Evolutionary conservation across 2,113 vertebrate genomes (phyloP).

Genomic region (Notarius lentiginosus): DNA sequence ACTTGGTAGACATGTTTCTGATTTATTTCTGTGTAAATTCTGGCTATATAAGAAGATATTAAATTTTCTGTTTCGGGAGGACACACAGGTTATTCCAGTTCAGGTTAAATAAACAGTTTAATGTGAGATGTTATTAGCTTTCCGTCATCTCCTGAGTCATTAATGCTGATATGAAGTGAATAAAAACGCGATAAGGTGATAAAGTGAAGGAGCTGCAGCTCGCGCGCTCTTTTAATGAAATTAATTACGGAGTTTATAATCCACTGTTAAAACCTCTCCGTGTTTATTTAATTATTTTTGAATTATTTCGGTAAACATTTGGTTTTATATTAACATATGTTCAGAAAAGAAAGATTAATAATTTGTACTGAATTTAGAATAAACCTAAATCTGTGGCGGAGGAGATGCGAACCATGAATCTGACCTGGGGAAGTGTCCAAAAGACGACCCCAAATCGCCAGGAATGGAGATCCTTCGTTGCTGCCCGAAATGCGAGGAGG

Average conservation of each 20-base stretch:
- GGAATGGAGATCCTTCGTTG: too few relatives aligned
- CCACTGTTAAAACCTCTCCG: neutral
- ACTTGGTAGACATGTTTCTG: neutral
- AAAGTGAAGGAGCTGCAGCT: neutral
- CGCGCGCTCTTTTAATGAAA: neutral
- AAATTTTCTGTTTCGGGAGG: neutral
- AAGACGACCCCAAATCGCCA: too few relatives aligned
- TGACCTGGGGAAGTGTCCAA: too few relatives aligned
- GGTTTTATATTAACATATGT: neutral
- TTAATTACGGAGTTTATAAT: neutral
- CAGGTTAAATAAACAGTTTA: constrained; percentile 17
- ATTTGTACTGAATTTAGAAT: neutral
- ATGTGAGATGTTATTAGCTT: constrained; percentile 47
- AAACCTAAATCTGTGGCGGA: too few relatives aligned
- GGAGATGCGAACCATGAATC: too few relatives aligned
- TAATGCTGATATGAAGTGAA: constrained; percentile 57
- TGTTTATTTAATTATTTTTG: neutral
- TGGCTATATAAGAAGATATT: neutral
- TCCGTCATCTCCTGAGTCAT: constrained; percentile 67
- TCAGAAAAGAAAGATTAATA: neutral
- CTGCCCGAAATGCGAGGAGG: too few relatives aligned
- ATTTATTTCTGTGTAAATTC: neutral
- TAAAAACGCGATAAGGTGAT: constrained; percentile 14
- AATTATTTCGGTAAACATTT: neutral
- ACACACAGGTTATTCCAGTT: neutral